These are phyloP conservation scores for Drosophila siamana DNA, from an alignment of 2,888 invertebrate species.

Conservation along the genomic window DNA sequence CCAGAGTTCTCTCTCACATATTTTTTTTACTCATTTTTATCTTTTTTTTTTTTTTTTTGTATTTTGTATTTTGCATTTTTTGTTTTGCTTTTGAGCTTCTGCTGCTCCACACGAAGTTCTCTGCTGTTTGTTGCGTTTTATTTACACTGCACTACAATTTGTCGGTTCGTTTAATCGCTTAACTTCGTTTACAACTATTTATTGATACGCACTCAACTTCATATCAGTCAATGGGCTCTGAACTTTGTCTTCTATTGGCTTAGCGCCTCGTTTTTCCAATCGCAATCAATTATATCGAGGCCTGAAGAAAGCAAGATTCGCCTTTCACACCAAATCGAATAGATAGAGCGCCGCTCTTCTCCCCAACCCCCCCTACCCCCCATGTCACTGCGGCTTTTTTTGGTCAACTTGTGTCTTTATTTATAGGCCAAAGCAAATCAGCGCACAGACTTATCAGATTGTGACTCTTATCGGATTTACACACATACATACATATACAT, in stretches of 20 bases:
- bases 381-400: not conserved
- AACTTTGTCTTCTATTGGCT: conserved; percentile 39
- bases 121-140: conserved; percentile 38
- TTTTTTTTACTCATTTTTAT: conserved; percentile 12
- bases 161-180: conserved; percentile 68
- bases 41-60: conserved; percentile 32
- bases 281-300: conserved; percentile 28
- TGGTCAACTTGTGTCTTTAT: conserved; percentile 28
- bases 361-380: not conserved
- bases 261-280: not conserved
- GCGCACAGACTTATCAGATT: conserved; percentile 42
- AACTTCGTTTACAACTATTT: conserved; percentile 59
- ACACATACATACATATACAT: no score
- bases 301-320: not conserved
- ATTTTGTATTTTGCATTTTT: conserved; percentile 54
- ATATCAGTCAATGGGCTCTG: conserved; percentile 52
- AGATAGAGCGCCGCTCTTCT: conserved; percentile 25
- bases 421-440: conserved; percentile 40
- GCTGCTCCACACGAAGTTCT: conserved; percentile 30
- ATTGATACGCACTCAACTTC: conserved; percentile 39
- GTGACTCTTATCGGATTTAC: conserved; percentile 55
- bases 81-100: conserved; percentile 73
- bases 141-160: conserved; percentile 61
- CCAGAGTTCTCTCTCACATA: conserved; percentile 3
- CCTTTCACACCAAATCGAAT: conserved; percentile 10